phyloP scores from a whole-genome alignment of 2,113 vertebrate genomes.

The Ciconia stormi region DNA sequence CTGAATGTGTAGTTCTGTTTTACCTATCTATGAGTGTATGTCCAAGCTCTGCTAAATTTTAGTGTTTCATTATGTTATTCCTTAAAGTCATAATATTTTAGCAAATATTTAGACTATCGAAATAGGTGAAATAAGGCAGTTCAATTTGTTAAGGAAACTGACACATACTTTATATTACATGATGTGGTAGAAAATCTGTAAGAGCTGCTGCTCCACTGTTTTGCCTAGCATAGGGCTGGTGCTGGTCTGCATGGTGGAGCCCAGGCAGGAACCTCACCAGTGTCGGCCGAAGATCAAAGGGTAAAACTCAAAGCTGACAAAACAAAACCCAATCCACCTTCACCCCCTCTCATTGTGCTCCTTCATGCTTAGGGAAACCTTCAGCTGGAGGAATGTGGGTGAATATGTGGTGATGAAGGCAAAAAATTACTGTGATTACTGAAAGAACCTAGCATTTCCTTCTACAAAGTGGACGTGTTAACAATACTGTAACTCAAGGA shows the following conservation, averaged over 20 bases:
- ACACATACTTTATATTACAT: not conserved
- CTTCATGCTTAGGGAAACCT: not conserved
- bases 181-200: not conserved
- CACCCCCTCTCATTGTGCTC: not conserved
- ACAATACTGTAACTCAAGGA: not conserved
- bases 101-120: not conserved
- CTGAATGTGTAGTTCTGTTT: not conserved
- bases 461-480: not conserved
- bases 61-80: not conserved
- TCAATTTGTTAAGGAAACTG: not conserved
- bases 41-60: not conserved
- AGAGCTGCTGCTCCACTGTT: not conserved
- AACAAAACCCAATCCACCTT: not conserved
- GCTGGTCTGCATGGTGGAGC: not conserved
- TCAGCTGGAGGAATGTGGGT: not conserved
- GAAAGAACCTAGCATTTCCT: not conserved
- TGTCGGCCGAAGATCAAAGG: not conserved
- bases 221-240: not conserved
- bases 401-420: not conserved
- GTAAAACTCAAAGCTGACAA: not conserved
- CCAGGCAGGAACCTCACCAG: not conserved
- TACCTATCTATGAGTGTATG: not conserved
- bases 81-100: not conserved
- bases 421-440: not conserved
- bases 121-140: not conserved